A percentile compares a stretch with the other conserved stretches of the same genome.
Conservation (phyloP, 2,113 vertebrate species). For the Pseudopipra pipra region DNA sequence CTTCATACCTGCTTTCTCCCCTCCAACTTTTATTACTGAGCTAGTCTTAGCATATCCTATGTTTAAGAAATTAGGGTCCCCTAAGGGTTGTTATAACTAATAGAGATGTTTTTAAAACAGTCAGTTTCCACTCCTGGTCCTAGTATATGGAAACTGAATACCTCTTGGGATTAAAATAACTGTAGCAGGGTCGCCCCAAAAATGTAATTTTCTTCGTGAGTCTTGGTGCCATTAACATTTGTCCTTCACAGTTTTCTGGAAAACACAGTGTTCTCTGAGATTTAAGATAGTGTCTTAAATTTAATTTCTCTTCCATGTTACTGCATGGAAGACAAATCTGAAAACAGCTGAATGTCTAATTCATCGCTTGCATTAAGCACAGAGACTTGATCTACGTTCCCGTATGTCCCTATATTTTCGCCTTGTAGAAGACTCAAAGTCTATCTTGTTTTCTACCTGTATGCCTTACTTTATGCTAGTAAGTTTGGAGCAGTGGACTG, state of each 20-base stretch:
- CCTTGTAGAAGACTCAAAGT: neutral
- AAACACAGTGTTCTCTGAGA: neutral
- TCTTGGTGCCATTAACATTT: neutral
- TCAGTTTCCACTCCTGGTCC: neutral
- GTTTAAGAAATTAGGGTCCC: neutral
- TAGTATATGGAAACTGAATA: neutral
- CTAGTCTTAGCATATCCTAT: neutral
- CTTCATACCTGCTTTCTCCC: neutral
- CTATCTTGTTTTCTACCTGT: neutral
- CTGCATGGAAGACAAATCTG: neutral
- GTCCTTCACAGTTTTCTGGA: neutral
- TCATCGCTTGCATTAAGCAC: neutral
- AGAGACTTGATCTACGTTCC: neutral
- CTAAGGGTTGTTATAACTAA: neutral
- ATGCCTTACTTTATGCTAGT: neutral
- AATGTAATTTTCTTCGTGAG: neutral
- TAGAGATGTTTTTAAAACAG: neutral
- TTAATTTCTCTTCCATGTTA: neutral
- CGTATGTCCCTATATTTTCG: neutral
- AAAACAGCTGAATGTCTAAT: neutral
- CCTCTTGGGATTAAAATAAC: neutral
- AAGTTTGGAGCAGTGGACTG: neutral
- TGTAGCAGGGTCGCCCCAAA: neutral
- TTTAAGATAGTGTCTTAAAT: neutral
- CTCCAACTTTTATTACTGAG: neutral